Conservation (phyloP, 2,113 vertebrate genomes). For the Triplophysa dalaica region DNA sequence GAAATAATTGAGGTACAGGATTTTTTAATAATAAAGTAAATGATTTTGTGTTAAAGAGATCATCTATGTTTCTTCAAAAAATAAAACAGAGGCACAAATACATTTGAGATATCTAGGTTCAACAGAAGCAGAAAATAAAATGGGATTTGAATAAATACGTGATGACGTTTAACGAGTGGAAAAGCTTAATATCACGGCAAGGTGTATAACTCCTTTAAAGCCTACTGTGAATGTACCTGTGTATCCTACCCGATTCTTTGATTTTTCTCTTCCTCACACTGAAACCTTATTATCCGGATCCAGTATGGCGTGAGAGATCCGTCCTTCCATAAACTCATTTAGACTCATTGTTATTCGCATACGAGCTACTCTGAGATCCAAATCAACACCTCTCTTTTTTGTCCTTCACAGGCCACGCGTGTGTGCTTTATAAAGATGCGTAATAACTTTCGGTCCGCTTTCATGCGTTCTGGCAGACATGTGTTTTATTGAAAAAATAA, state of each 20-base stretch:
- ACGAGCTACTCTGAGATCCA: slow-evolving; percentile 13
- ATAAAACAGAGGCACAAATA: no score
- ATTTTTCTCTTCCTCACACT: not conserved
- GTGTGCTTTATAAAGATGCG: slow-evolving; percentile 6
- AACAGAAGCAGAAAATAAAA: no score
- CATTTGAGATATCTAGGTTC: no score
- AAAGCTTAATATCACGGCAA: not conserved
- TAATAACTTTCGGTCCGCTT: slow-evolving; percentile 38
- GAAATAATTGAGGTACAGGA: no score
- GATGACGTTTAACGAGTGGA: not conserved
- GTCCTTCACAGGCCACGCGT: not conserved
- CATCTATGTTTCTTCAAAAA: no score
- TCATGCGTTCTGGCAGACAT: slow-evolving; percentile 11
- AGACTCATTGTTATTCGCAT: slow-evolving; percentile 33
- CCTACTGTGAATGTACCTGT: not conserved
- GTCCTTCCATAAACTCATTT: slow-evolving; percentile 25
- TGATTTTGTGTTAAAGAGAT: no score
- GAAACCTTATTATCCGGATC: slow-evolving; percentile 18
- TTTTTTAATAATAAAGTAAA: no score
- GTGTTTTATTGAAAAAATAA: slow-evolving; percentile 13
- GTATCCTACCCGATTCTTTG: not conserved
- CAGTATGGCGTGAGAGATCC: not conserved
- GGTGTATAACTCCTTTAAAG: not conserved
- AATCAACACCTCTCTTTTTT: slow-evolving; percentile 1
- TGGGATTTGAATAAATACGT: no score